Evolutionary conservation across 2,797 vertebrate genomes (phyloP).

Genomic region (Enteromius viviparus): DNA sequence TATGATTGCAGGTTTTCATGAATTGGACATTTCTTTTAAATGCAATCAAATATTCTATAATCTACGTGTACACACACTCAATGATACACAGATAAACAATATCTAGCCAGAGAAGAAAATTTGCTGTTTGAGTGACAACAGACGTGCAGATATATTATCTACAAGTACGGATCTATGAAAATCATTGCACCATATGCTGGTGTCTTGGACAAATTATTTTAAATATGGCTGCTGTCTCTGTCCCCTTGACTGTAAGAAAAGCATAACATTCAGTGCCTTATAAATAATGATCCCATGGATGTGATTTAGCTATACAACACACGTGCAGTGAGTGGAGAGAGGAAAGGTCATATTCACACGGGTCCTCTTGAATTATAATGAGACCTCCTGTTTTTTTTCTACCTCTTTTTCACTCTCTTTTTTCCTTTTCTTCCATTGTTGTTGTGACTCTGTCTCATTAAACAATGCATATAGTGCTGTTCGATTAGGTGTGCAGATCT

Average conservation of each 20-base stretch:
- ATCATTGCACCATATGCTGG: slow-evolving; percentile 6
- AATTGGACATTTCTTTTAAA: not conserved
- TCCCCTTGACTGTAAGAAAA: slow-evolving; percentile 20
- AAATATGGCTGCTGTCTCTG: slow-evolving; percentile 28
- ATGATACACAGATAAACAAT: not conserved
- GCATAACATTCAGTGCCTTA: slow-evolving; percentile 37
- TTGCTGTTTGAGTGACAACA: not conserved
- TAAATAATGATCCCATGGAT: slow-evolving; percentile 58
- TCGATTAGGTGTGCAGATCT: slow-evolving; percentile 6
- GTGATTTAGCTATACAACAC: slow-evolving; percentile 58
- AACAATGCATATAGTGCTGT: slow-evolving; percentile 13
- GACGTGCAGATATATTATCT: not conserved
- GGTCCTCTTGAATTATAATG: slow-evolving; percentile 59
- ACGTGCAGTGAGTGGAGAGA: slow-evolving; percentile 49
- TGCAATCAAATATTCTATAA: not conserved
- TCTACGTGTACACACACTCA: not conserved
- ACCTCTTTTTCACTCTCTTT: slow-evolving; percentile 13
- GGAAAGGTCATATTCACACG: slow-evolving; percentile 58
- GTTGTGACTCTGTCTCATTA: slow-evolving; percentile 45
- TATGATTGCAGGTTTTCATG: not conserved
- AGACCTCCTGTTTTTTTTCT: slow-evolving; percentile 24
- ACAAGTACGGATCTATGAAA: not conserved
- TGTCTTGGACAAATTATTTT: slow-evolving; percentile 3
- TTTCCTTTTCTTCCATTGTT: not conserved
- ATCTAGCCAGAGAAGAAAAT: not conserved